phyloP scores from a whole-genome alignment of 2,113 vertebrate genomes.

The Sardina pilchardus region DNA sequence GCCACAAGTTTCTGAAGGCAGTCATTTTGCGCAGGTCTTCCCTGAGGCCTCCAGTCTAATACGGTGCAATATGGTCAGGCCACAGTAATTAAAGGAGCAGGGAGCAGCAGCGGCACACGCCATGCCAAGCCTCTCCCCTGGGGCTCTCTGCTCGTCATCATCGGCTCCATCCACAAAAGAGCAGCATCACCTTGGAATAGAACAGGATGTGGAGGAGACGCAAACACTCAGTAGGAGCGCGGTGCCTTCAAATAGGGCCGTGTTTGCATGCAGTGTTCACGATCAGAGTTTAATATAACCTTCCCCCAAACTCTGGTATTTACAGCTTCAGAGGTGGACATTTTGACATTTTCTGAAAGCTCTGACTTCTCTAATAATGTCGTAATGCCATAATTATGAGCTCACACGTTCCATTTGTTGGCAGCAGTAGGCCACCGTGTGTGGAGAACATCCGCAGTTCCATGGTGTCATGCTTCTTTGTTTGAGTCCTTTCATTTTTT shows the following conservation, averaged over 20 bases:
- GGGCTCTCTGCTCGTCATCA: neutral
- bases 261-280: too few relatives aligned
- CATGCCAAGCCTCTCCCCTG: neutral
- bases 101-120: neutral
- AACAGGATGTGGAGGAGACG: neutral
- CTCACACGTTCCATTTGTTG: too few relatives aligned
- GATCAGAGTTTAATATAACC: too few relatives aligned
- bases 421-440: neutral
- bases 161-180: neutral
- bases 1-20: neutral
- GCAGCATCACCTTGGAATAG: neutral
- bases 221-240: neutral
- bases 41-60: neutral
- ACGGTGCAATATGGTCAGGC: neutral
- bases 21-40: neutral
- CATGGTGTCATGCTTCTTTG: neutral
- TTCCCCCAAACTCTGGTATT: too few relatives aligned
- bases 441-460: neutral
- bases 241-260: too few relatives aligned
- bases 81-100: neutral
- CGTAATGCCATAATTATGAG: too few relatives aligned
- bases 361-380: too few relatives aligned
- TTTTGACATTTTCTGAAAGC: too few relatives aligned
- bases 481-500: neutral
- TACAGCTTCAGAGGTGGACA: too few relatives aligned